Base-by-base conservation (phyloP, 30 jellyfish, hydroid and myxozoan genomes). In the Cassiopea xamachana region DNA sequence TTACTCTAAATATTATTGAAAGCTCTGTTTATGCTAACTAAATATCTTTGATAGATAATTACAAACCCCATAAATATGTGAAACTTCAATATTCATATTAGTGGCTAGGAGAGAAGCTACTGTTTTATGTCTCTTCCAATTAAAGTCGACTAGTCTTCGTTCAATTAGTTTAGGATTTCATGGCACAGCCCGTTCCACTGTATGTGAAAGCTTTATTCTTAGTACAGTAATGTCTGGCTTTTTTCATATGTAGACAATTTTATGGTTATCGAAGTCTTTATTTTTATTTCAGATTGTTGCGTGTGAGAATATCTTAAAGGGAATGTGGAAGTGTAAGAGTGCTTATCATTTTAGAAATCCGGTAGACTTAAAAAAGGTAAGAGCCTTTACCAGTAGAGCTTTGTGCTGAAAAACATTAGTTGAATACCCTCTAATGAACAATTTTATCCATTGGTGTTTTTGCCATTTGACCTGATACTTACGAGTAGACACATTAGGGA, bases 281-380 rank as follows among this genome's bases (percentile, higher is more conserved):
- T 55, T 55, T 3, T 55, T 55, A 5, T 81, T 46, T 27, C 79
- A 95, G 99, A 77, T 92, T 62, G 91, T 80, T 70, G 99, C 99
- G 45, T 95, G 99, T 55, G 96, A 88, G 67, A 90, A 91, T 59
- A 91, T 95, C 15, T 76, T 95, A 17, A 74, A 75, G 49, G 98
- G 93, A n/a, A 72, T 95, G 88, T 75, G 94, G 90, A 89, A 79
- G 62, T 58, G 92, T 71, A 82, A 92, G 68, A 76, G 64, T 48
- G 88, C 99, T 14, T 79, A 79, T 72, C 93, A 83, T 48, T 91
- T 95, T 55, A 61, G 83, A 45, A 62, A 75, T 7, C 97, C 99
- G 3, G 99, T 95, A 1, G 92, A 88, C 80, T 90, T 75, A 43
- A 80, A 60, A 79, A 79, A 91, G 97, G 99, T 91, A 68, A 9